Base-by-base conservation (phyloP, 92 coral and sea anemone species). In the Zoanthus gigantus region DNA sequence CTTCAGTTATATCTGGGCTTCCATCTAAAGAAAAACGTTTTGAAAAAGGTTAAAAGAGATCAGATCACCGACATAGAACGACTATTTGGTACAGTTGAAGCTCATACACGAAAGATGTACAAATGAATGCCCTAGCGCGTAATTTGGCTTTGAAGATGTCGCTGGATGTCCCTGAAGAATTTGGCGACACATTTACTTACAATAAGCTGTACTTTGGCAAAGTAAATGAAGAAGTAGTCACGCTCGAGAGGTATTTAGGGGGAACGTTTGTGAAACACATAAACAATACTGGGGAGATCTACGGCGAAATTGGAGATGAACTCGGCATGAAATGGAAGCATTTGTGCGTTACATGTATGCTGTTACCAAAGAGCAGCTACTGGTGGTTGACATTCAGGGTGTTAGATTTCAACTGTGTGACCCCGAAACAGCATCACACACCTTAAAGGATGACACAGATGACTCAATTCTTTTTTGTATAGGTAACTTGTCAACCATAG, bases 11-110 rank as follows among this genome's bases (percentile, higher is more conserved):
- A 16, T 73, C 57, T 73, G 78, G 78, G 57, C 78, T 73, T 73
- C 80, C 63, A 29, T 18, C 63, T 76, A n/a, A 71, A 31, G 93
- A 82, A 50, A 92, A 90, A 52, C 82, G 95, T 92, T 7, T 85
- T 92, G 60, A 84, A 84, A 84, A 84, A 84, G 32, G 72, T 84
- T 45, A 84, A 84, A 85, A 17, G 31, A 34, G 88, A 84, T 32
- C 88, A 84, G 60, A 72, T 84, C 37, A 8, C 69, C 28, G 79
- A 71, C 4, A 83, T 83, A 42, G 88, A 84, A 15, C 31, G 48
- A 71, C 29, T 53, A 68, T 84, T 84, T 73, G 81, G 53, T 15
- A 44, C 67, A 50, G 44, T 44, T 3, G 75, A 86, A 76, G 89
- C 28, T 2, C 89, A 86, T 65, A 86, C 89, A 7, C 58, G 88